These are phyloP conservation scores for Eupithecia tripunctaria DNA, from an alignment of 2,888 invertebrate genomes.

Conservation along the genomic window DNA sequence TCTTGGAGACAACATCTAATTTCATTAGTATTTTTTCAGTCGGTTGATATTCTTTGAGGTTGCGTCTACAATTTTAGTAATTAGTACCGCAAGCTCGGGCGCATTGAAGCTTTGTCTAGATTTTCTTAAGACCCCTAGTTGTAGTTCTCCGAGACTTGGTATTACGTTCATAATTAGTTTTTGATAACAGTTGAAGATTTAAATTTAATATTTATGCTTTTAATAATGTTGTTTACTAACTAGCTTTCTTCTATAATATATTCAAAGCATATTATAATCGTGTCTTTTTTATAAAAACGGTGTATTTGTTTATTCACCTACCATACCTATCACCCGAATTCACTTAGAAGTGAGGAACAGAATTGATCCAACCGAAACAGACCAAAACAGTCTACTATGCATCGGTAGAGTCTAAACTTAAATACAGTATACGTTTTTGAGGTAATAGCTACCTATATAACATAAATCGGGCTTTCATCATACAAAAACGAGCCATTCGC, in stretches of 20 bases:
- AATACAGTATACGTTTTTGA: too few relatives aligned
- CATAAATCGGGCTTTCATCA: too few relatives aligned
- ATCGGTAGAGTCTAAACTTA: too few relatives aligned
- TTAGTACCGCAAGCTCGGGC: slow-evolving; percentile 27
- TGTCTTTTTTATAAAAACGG: background rate
- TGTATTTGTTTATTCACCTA: background rate
- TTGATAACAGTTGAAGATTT: background rate
- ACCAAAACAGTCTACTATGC: too few relatives aligned
- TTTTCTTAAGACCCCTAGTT: slow-evolving; percentile 18
- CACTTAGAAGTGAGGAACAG: too few relatives aligned
- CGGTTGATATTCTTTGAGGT: slow-evolving; percentile 1
- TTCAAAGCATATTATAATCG: background rate
- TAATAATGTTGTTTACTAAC: background rate
- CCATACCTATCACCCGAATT: too few relatives aligned
- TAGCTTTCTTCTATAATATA: background rate
- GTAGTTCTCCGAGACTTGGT: background rate
- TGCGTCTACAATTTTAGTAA: slow-evolving; percentile 39
- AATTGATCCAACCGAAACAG: too few relatives aligned
- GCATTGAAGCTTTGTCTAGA: slow-evolving; percentile 20
- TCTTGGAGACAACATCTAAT: background rate
- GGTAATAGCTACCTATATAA: too few relatives aligned
- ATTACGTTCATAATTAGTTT: slow-evolving; percentile 16
- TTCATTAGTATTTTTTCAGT: background rate
- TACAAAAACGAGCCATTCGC: too few relatives aligned
- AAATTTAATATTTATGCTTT: background rate